Evolutionary conservation across 2,888 invertebrate genomes (phyloP).

Genomic region (Parnassius mnemosyne): DNA sequence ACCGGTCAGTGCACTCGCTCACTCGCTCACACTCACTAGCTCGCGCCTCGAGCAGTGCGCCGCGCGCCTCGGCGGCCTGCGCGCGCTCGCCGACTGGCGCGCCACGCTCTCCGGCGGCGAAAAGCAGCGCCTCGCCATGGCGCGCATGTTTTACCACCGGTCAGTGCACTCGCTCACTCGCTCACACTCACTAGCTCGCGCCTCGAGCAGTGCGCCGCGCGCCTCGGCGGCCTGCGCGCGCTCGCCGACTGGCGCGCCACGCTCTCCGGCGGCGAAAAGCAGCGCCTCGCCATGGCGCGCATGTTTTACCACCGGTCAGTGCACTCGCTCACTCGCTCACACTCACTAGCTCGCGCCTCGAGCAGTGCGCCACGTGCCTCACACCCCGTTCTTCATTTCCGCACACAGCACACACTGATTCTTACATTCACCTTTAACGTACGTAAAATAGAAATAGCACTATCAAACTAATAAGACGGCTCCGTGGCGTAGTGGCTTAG

Average conservation of each 20-base stretch:
- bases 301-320: slow-evolving; percentile 94
- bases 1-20: slow-evolving; percentile 79
- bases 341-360: too few relatives aligned
- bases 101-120: slow-evolving; percentile 98
- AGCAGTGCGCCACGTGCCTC: not conserved
- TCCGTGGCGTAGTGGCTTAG: too few relatives aligned
- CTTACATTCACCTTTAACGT: too few relatives aligned
- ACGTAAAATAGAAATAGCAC: too few relatives aligned
- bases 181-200: too few relatives aligned
- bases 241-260: slow-evolving; percentile 97
- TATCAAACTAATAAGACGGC: too few relatives aligned
- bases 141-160: slow-evolving; percentile 96
- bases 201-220: too few relatives aligned
- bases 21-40: too few relatives aligned
- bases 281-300: slow-evolving; percentile 96
- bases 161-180: slow-evolving; percentile 41
- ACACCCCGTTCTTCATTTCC: too few relatives aligned
- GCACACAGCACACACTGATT: too few relatives aligned
- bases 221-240: slow-evolving; percentile 88
- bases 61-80: slow-evolving; percentile 84
- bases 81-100: slow-evolving; percentile 95
- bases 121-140: slow-evolving; percentile 97
- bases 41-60: too few relatives aligned
- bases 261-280: slow-evolving; percentile 97
- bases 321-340: too few relatives aligned